phyloP scores from a whole-genome alignment of 2,113 vertebrate genomes.

The Nothocercus julius region DNA sequence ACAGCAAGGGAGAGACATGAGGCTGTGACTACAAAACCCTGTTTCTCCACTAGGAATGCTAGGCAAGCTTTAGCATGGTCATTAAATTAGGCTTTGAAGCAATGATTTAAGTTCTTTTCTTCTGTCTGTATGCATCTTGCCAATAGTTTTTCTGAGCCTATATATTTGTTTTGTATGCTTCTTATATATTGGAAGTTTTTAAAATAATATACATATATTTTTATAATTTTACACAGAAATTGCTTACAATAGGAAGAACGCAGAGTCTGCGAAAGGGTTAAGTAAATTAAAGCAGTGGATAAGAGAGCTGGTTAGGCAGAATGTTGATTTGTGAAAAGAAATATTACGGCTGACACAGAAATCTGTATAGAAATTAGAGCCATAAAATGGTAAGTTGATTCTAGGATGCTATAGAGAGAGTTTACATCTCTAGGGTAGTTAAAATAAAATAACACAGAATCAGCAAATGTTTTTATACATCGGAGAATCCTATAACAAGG shows the following conservation, averaged over 20 bases:
- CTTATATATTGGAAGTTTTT: neutral
- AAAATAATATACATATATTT: neutral
- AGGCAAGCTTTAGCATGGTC: neutral
- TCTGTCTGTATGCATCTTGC: neutral
- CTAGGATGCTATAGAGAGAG: constrained; percentile 17
- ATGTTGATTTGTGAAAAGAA: constrained; percentile 32
- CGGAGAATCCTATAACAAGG: constrained; percentile 47
- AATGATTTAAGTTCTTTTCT: neutral
- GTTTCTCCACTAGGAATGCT: neutral
- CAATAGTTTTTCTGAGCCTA: neutral
- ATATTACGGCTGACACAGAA: constrained; percentile 54
- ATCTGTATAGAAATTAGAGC: constrained; percentile 63
- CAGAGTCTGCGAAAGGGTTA: neutral
- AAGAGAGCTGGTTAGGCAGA: constrained; percentile 23
- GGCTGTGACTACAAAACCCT: neutral
- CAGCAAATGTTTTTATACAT: constrained; percentile 69
- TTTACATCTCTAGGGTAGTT: constrained; percentile 23
- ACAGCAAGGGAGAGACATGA: neutral
- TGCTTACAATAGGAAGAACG: neutral
- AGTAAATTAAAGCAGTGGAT: neutral
- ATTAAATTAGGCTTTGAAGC: neutral
- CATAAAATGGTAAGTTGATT: constrained; percentile 36
- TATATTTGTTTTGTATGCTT: neutral
- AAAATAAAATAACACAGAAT: constrained; percentile 58
- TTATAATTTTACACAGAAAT: neutral